These are phyloP conservation scores for Caretta caretta DNA, from an alignment of 2,113 vertebrate species.

Conservation along the genomic window DNA sequence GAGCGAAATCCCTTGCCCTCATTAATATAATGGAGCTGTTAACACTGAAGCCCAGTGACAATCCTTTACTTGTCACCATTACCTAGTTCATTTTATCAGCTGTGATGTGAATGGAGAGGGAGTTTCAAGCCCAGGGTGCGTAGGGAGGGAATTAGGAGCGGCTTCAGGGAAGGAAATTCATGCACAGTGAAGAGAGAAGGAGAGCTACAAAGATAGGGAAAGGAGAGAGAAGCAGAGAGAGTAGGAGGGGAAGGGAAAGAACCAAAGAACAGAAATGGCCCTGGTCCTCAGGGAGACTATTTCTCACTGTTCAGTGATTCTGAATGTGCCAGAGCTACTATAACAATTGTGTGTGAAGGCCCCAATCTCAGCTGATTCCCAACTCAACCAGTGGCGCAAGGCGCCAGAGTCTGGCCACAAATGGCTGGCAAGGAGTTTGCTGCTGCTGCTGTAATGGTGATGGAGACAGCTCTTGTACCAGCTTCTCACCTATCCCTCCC, in stretches of 20 bases:
- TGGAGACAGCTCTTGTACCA: not conserved
- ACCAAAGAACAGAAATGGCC: not conserved
- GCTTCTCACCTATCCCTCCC: not conserved
- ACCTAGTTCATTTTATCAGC: accelerated
- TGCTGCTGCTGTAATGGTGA: not conserved
- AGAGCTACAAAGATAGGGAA: not conserved
- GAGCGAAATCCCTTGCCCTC: not conserved
- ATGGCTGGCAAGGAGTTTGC: not conserved
- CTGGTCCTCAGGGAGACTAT: not conserved
- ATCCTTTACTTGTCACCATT: not conserved
- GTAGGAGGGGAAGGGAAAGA: not conserved
- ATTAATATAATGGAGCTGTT: not conserved
- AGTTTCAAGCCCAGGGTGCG: accelerated
- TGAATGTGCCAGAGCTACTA: too few relatives aligned
- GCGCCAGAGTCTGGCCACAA: not conserved
- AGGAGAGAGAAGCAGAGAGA: not conserved
- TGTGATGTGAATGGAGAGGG: not conserved
- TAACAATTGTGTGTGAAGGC: too few relatives aligned
- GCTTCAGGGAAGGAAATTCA: not conserved
- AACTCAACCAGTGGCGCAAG: not conserved
- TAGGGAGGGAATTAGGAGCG: not conserved
- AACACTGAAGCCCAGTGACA: not conserved
- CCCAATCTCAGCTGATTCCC: not conserved
- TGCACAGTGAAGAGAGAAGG: not conserved
- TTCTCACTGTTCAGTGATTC: not conserved